phyloP scores from a whole-genome alignment of 2,888 invertebrate genomes.

The Drosophila koepferae region DNA sequence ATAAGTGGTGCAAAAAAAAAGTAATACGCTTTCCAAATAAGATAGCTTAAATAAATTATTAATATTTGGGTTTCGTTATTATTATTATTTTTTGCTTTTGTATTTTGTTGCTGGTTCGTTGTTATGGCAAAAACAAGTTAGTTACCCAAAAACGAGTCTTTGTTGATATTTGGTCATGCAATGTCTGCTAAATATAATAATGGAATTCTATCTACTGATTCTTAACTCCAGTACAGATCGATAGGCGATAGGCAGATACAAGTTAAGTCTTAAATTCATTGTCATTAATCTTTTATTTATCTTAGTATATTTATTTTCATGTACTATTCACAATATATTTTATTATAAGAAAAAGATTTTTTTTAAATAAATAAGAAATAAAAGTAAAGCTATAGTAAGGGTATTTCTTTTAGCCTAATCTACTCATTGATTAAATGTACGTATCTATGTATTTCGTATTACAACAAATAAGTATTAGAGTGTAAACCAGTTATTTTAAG shows the following conservation, averaged over 20 bases:
- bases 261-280: no score
- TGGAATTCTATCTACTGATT: slow-evolving; percentile 12
- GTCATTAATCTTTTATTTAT: no score
- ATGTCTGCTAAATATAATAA: slow-evolving; percentile 4
- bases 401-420: no score
- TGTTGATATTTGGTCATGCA: slow-evolving; percentile 13
- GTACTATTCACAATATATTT: no score
- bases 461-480: background rate
- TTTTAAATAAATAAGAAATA: no score
- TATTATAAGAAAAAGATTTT: no score
- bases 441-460: no score
- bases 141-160: slow-evolving; percentile 29
- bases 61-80: slow-evolving; percentile 27
- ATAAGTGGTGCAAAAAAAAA: slow-evolving; percentile 50
- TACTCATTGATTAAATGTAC: no score
- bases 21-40: slow-evolving; percentile 40
- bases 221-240: background rate
- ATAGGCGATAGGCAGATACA: background rate
- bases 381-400: no score
- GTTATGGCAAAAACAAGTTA: slow-evolving; percentile 41
- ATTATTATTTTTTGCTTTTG: background rate
- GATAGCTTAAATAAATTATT: slow-evolving; percentile 58
- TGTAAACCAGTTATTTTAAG: background rate
- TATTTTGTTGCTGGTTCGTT: background rate
- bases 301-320: no score